These are phyloP conservation scores for Melanophora roralis DNA, from an alignment of 2,888 invertebrate species.

Conservation along the genomic window DNA sequence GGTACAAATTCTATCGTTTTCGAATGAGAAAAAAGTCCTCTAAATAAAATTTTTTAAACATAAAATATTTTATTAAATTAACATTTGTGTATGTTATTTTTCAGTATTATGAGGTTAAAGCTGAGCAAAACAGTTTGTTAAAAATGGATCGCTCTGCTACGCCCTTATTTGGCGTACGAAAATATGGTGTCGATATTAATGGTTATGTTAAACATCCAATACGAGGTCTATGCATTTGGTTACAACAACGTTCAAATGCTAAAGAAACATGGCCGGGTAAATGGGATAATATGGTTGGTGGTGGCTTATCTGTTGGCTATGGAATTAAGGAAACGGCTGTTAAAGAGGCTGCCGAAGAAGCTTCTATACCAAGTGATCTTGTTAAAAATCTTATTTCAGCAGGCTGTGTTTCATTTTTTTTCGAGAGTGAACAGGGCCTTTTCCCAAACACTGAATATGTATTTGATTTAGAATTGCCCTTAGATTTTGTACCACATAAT, in stretches of 20 bases:
- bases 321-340: conserved; percentile 92
- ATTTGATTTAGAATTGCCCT: conserved; percentile 93
- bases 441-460: conserved; percentile 97
- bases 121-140: conserved; percentile 80
- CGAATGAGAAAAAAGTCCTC: too few species aligned
- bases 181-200: conserved; percentile 96
- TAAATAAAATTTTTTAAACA: too few species aligned
- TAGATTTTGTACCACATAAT: conserved; percentile 93
- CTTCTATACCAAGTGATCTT: conserved; percentile 89
- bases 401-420: conserved; percentile 82
- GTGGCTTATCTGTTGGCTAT: conserved; percentile 92
- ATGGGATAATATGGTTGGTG: conserved; percentile 97
- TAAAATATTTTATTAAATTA: background rate
- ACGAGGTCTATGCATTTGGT: conserved; percentile 90
- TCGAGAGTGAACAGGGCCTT: conserved; percentile 93
- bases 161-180: conserved; percentile 94
- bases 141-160: conserved; percentile 96
- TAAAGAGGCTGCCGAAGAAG: conserved; percentile 96
- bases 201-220: conserved; percentile 92
- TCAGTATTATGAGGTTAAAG: conserved; percentile 92
- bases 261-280: conserved; percentile 97
- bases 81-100: conserved; percentile 66
- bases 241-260: conserved; percentile 92
- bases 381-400: conserved; percentile 80
- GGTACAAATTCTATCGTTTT: too few species aligned